Evolutionary conservation across 2,888 invertebrate species (phyloP).

Genomic region (Steinernema hermaphroditum): DNA sequence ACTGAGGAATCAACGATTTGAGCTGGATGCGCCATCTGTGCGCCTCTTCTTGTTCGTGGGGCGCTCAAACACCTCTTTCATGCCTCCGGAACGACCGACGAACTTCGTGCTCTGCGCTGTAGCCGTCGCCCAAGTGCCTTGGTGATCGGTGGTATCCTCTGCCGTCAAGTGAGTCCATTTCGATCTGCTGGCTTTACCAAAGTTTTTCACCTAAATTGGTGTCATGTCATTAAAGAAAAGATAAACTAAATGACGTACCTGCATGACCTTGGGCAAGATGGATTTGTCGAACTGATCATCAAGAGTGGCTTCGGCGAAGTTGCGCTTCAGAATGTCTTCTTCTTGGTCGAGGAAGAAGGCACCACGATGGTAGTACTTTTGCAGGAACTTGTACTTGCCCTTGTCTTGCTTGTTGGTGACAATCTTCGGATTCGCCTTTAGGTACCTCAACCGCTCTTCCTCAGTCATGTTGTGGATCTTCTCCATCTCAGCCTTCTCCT

Average conservation of each 20-base stretch:
- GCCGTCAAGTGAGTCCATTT: conserved; percentile 99
- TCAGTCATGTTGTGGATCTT: conserved; percentile 89
- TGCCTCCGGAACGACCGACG: conserved; percentile 84
- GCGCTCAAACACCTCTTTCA: conserved; percentile 87
- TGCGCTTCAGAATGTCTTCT: conserved; percentile 74
- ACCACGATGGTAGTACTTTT: conserved; percentile 99
- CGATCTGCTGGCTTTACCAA: conserved; percentile 95
- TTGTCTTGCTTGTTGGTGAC: conserved; percentile 88
- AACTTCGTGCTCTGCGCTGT: conserved; percentile 85
- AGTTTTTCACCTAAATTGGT: conserved; percentile 82
- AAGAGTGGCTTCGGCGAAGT: conserved; percentile 90
- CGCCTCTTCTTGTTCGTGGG: conserved; percentile 75
- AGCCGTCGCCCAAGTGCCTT: conserved; percentile 91
- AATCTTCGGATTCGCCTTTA: conserved; percentile 84
- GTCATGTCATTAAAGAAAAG: not conserved
- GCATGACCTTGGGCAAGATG: conserved; percentile 97
- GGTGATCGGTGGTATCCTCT: conserved; percentile 88
- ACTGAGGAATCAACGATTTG: not conserved
- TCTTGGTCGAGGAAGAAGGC: conserved; percentile 84
- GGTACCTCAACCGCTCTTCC: conserved; percentile 87
- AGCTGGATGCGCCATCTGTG: not conserved
- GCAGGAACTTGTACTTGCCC: conserved; percentile 98
- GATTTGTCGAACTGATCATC: conserved; percentile 99
- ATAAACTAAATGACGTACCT: conserved; percentile 70
- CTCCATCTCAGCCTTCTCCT: conserved; percentile 73